phyloP scores from a whole-genome alignment of 2,888 invertebrate species.

The Drosophila rubida region DNA sequence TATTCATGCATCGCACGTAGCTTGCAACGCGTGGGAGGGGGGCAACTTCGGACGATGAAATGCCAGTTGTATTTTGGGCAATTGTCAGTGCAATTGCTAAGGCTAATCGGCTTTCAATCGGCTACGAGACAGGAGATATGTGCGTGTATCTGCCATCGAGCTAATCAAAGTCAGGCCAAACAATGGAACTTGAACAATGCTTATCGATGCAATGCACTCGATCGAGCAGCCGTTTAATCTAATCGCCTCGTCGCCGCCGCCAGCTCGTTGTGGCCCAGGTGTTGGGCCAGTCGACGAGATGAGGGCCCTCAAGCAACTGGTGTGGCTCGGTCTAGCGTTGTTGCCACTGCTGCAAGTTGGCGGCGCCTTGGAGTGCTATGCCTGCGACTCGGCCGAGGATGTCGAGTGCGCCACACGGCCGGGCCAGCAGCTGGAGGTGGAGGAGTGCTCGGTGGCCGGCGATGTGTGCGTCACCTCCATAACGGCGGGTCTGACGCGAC shows the following conservation, averaged over 20 bases:
- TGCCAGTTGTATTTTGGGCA: too few relatives aligned
- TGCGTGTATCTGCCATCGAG: background rate
- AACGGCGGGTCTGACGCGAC: constrained; percentile 74
- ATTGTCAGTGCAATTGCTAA: too few relatives aligned
- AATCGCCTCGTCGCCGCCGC: constrained; percentile 36
- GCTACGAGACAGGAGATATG: background rate
- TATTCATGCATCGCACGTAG: too few relatives aligned
- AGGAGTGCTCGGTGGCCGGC: constrained; percentile 62
- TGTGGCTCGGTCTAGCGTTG: constrained; percentile 2
- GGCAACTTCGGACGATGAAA: too few relatives aligned
- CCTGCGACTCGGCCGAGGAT: constrained; percentile 75
- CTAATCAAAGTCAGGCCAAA: constrained; percentile 11
- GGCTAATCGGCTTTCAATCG: background rate
- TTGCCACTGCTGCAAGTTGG: constrained; percentile 14
- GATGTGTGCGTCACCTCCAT: constrained; percentile 77
- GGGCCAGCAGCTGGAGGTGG: constrained; percentile 78
- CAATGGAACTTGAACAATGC: constrained; percentile 30
- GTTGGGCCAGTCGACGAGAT: constrained; percentile 14
- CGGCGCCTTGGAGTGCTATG: constrained; percentile 73
- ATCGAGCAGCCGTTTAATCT: constrained; percentile 50
- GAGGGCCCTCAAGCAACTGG: constrained; percentile 14
- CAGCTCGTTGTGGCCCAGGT: too few relatives aligned
- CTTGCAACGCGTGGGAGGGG: too few relatives aligned
- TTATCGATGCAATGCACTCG: constrained; percentile 23
- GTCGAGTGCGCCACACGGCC: constrained; percentile 79